A percentile compares a stretch with the other conserved stretches of the same genome.
Evolutionary conservation across 2,797 vertebrate genomes (phyloP).

Genomic region (Halcyon chelicuti): DNA sequence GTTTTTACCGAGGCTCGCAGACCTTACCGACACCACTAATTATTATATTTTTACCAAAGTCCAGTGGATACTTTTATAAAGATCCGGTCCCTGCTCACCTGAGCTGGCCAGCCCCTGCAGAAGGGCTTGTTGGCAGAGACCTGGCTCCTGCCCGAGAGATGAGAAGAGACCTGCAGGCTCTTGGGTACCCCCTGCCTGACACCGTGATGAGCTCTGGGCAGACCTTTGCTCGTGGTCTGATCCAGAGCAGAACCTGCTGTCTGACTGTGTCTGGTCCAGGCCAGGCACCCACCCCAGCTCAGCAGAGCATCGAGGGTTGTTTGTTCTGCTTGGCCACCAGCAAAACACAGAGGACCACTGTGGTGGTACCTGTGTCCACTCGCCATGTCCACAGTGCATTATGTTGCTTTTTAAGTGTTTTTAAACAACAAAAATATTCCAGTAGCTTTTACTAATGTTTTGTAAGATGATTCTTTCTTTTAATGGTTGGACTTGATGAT

Average conservation of each 20-base stretch:
- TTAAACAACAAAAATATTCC: not conserved
- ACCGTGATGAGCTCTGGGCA: not conserved
- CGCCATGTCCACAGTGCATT: not conserved
- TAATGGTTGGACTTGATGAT: not conserved
- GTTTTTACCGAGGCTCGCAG: fast-evolving
- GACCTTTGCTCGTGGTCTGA: not conserved
- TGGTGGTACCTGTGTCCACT: fast-evolving
- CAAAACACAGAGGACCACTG: not conserved
- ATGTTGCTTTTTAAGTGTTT: not conserved
- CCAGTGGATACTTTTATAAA: not conserved
- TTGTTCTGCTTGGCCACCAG: not conserved
- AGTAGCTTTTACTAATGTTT: not conserved
- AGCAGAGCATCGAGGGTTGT: fast-evolving
- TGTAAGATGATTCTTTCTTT: not conserved
- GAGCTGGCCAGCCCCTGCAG: not conserved
- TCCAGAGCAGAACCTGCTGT: not conserved
- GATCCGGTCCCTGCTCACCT: not conserved
- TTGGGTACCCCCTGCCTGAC: not conserved
- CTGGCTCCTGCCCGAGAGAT: not conserved
- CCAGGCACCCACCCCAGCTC: not conserved
- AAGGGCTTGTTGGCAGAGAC: not conserved
- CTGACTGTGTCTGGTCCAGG: not conserved
- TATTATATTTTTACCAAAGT: not conserved
- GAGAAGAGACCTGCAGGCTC: not conserved
- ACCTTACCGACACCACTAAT: not conserved